Percentiles rank a stretch among this genome's conserved stretches.
These are phyloP conservation scores for Kryptolebias marmoratus DNA, from an alignment of 2,113 vertebrate species.

Conservation along the genomic window DNA sequence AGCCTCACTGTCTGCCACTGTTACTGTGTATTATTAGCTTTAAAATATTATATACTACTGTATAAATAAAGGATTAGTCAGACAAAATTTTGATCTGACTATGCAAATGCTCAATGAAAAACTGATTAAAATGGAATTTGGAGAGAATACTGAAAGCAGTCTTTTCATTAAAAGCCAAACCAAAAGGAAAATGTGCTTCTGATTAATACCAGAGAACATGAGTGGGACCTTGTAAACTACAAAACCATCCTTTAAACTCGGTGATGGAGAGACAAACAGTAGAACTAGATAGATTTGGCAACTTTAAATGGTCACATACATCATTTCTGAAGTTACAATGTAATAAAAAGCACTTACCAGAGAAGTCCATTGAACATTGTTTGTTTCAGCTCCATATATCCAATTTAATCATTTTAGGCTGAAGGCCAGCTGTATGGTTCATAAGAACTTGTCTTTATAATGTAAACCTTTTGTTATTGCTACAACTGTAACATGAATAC, in stretches of 20 bases:
- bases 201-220: background rate
- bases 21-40: background rate
- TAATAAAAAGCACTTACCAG: conserved; percentile 63
- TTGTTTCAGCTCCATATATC: conserved; percentile 20
- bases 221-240: background rate
- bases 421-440: background rate
- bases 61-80: too few species aligned
- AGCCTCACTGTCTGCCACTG: background rate
- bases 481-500: background rate
- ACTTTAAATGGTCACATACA: background rate
- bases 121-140: background rate
- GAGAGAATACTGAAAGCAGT: conserved; percentile 1
- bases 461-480: background rate
- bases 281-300: background rate
- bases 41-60: background rate
- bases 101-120: background rate
- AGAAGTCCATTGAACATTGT: conserved; percentile 33
- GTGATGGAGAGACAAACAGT: conserved; percentile 1
- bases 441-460: background rate
- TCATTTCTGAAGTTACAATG: background rate
- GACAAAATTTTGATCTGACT: too few species aligned
- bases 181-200: background rate
- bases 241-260: background rate
- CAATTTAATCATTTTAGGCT: background rate
- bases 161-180: background rate